These are phyloP conservation scores for Lethocerus indicus DNA, from an alignment of 1,140 invertebrate species.

Conservation along the genomic window DNA sequence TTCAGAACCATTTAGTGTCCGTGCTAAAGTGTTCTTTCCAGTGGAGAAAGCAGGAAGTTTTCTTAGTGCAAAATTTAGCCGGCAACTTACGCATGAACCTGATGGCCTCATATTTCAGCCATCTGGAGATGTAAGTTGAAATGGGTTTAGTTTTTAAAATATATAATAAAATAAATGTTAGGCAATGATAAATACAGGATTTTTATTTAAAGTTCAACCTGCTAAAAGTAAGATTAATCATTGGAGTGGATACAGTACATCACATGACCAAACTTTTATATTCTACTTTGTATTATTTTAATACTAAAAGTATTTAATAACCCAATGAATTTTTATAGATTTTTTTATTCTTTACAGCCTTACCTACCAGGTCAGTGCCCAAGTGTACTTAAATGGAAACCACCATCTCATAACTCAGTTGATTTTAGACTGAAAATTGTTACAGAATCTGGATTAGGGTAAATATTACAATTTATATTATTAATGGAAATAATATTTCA, in stretches of 20 bases:
- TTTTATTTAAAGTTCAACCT: too few species aligned
- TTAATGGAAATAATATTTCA: too few species aligned
- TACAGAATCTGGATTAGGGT: conserved; percentile 52
- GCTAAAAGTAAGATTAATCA: too few species aligned
- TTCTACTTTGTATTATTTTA: too few species aligned
- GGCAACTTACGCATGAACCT: conserved; percentile 77
- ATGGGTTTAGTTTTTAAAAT: background rate
- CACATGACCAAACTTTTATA: too few species aligned
- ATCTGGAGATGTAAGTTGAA: conserved; percentile 40
- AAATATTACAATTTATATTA: conserved; percentile 25
- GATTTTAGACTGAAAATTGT: conserved; percentile 85
- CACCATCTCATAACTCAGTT: conserved; percentile 78
- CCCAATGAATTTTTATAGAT: too few species aligned
- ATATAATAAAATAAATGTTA: background rate
- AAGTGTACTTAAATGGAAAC: conserved; percentile 97
- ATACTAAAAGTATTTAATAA: too few species aligned
- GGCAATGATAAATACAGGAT: too few species aligned
- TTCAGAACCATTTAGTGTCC: conserved; percentile 72
- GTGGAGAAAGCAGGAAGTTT: conserved; percentile 47
- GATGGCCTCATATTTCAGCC: conserved; percentile 98
- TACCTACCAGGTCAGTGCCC: conserved; percentile 68
- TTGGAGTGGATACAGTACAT: too few species aligned
- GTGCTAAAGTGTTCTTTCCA: conserved; percentile 81
- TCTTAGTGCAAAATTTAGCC: conserved; percentile 71
- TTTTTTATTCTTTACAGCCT: conserved; percentile 34